Evolutionary conservation across 1,140 invertebrate species (phyloP), one percentile per base, ranked within the genome.

Genomic region (Heliconius hermathena): DNA sequence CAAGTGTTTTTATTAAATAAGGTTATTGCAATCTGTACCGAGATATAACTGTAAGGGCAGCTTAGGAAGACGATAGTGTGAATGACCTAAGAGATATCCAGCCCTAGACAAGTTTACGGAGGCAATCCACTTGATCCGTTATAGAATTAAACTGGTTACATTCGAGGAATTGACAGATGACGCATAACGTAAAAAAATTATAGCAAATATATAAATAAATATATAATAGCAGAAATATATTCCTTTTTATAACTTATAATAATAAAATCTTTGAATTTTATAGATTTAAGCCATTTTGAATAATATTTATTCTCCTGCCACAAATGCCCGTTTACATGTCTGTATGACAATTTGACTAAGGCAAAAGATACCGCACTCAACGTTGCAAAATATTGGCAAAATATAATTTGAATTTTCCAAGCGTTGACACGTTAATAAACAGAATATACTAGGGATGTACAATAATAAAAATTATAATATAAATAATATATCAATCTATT

Each of bases 31-130:
- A 70, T 73, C 83, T 54, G 81, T 84, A 87, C 84, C 74, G 5
- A 22, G 38, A n/a, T 73, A 66, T 88, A 89, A 88, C 85, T 86
- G 88, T 89, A 88, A 84, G 83, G 80, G 82, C 83, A 78, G 81
- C 82, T 79, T 86, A 85, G 80, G 82, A 81, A 84, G 83, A 82
- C 76, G 83, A 85, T 83, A 88, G 88, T 88, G 90, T 91, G 88
- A 91, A 91, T 80, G 89, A 89, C 89, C 90, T 82, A 83, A 82
- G 81, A 86, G 75, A 83, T 84, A 87, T 78, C 86, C 84, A 85
- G 82, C 81, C 84, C 82, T 85, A 85, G 86, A 88, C 88, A 82
- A 84, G 88, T 88, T 90, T 82, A 78, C 41, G 33, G 41, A 54
- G 74, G 46, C 66, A 38, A 66, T 71, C 38, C 22, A 76, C 41